These are phyloP conservation scores for Autographa pulchrina DNA, from an alignment of 2,888 invertebrate genomes.

Conservation along the genomic window DNA sequence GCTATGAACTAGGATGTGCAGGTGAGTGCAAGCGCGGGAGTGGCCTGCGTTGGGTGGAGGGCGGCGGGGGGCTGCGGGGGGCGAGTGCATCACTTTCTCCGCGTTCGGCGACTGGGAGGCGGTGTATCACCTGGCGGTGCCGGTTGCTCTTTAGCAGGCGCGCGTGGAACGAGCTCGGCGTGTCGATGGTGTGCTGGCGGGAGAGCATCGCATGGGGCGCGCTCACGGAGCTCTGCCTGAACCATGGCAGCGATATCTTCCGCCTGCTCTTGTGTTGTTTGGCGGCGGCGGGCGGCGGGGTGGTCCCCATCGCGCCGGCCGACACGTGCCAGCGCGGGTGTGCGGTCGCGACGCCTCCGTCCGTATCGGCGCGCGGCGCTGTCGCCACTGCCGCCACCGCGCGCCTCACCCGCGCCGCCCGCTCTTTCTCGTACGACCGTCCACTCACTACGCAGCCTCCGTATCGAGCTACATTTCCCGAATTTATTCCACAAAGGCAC, in stretches of 20 bases:
- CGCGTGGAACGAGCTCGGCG: slow-evolving; percentile 95
- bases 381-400: slow-evolving; percentile 75
- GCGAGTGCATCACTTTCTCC: slow-evolving; percentile 51
- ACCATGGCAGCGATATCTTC: slow-evolving; percentile 97
- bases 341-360: slow-evolving; percentile 77
- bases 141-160: slow-evolving; percentile 92
- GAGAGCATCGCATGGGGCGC: slow-evolving; percentile 93
- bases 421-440: slow-evolving; percentile 60
- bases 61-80: slow-evolving; percentile 42
- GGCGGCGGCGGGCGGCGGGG: slow-evolving; percentile 71
- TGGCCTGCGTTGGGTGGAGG: slow-evolving; percentile 50
- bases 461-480: slow-evolving; percentile 86
- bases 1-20: slow-evolving; percentile 54
- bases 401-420: slow-evolving; percentile 66
- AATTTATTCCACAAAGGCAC: slow-evolving; percentile 75
- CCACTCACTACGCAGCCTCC: slow-evolving; percentile 86
- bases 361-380: slow-evolving; percentile 77
- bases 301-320: slow-evolving; percentile 77
- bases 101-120: slow-evolving; percentile 51
- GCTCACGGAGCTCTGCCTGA: slow-evolving; percentile 94
- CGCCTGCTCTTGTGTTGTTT: slow-evolving; percentile 93
- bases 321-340: slow-evolving; percentile 72
- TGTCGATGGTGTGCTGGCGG: slow-evolving; percentile 97
- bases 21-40: slow-evolving; percentile 67
- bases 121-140: slow-evolving; percentile 85